Evolutionary conservation across 2,113 vertebrate genomes (phyloP).

Genomic region (Aegithalos caudatus): DNA sequence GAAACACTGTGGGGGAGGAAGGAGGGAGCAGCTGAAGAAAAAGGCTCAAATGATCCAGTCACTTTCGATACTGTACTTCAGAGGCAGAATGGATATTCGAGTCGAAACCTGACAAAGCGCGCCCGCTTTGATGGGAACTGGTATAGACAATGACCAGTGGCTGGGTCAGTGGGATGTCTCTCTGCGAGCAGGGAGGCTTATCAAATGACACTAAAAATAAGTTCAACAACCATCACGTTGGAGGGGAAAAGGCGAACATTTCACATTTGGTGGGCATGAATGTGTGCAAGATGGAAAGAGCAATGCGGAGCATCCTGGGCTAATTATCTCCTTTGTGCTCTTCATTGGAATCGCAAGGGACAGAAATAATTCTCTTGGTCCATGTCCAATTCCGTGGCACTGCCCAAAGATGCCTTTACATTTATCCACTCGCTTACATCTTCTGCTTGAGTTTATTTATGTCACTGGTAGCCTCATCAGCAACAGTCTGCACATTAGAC

Average conservation of each 20-base stretch:
- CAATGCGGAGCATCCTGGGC: slow-evolving; percentile 63
- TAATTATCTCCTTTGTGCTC: slow-evolving; percentile 88
- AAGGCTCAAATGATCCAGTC: slow-evolving; percentile 98
- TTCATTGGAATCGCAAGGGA: slow-evolving; percentile 68
- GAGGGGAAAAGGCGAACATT: slow-evolving; percentile 79
- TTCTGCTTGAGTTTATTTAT: slow-evolving; percentile 75
- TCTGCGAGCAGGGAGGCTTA: slow-evolving; percentile 88
- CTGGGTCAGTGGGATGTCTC: slow-evolving; percentile 99
- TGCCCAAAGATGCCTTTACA: slow-evolving; percentile 65
- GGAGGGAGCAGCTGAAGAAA: slow-evolving; percentile 90
- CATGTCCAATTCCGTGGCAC: slow-evolving; percentile 65
- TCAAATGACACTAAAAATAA: slow-evolving; percentile 99
- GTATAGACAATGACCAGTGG: slow-evolving; percentile 99
- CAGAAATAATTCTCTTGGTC: slow-evolving; percentile 73
- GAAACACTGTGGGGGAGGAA: slow-evolving; percentile 84
- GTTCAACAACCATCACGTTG: slow-evolving; percentile 94
- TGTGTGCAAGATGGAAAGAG: slow-evolving; percentile 74
- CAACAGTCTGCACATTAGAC: slow-evolving; percentile 57
- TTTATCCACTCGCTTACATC: slow-evolving; percentile 72
- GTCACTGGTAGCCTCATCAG: slow-evolving; percentile 69
- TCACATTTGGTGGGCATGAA: slow-evolving; percentile 81
- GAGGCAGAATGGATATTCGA: slow-evolving; percentile 96
- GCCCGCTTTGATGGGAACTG: slow-evolving; percentile 94
- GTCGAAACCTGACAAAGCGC: slow-evolving; percentile 98
- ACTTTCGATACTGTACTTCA: slow-evolving; percentile 98